A percentile compares a stretch with the other conserved stretches of the same genome.
Evolutionary conservation across 1,140 invertebrate species (phyloP).

Genomic region (Cyrtorhinus lividipennis): DNA sequence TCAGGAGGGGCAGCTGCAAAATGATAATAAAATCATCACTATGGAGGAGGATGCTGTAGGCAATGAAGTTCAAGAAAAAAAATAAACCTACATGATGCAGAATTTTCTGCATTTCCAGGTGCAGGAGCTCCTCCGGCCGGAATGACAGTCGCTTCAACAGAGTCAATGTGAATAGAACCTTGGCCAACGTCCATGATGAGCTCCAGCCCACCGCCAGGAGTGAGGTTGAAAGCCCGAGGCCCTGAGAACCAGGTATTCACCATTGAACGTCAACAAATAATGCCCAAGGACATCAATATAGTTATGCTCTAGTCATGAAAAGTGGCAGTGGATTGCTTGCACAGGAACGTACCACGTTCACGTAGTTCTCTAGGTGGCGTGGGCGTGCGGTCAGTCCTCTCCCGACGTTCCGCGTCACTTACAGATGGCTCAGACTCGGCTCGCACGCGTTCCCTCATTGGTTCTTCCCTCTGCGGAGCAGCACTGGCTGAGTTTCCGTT

Average conservation of each 20-base stretch:
- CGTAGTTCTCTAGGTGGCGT: slow-evolving; percentile 1
- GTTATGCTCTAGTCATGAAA: too few species aligned
- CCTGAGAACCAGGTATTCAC: slow-evolving; percentile 1
- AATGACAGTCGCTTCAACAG: slow-evolving; percentile 32
- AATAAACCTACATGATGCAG: too few species aligned
- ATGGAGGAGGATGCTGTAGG: too few species aligned
- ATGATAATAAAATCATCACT: too few species aligned
- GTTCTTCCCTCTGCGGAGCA: background rate
- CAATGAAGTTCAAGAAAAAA: too few species aligned
- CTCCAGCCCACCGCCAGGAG: slow-evolving; percentile 36
- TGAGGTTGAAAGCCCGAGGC: slow-evolving; percentile 9
- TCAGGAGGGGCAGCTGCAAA: background rate
- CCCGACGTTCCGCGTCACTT: background rate
- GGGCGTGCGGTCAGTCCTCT: background rate
- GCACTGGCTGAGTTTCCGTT: background rate
- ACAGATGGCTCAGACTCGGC: background rate
- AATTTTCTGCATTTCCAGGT: too few species aligned
- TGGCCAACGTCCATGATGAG: slow-evolving; percentile 55
- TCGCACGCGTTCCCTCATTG: background rate
- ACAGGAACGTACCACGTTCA: background rate
- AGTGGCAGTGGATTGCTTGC: too few species aligned
- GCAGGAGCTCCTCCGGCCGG: too few species aligned
- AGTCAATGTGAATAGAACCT: slow-evolving; percentile 42
- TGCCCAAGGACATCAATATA: background rate
- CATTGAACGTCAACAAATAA: background rate